Percentiles rank a stretch among this genome's conserved stretches.
Evolutionary conservation across 2,888 invertebrate species (phyloP).

Genomic region (Sesamia inferens): DNA sequence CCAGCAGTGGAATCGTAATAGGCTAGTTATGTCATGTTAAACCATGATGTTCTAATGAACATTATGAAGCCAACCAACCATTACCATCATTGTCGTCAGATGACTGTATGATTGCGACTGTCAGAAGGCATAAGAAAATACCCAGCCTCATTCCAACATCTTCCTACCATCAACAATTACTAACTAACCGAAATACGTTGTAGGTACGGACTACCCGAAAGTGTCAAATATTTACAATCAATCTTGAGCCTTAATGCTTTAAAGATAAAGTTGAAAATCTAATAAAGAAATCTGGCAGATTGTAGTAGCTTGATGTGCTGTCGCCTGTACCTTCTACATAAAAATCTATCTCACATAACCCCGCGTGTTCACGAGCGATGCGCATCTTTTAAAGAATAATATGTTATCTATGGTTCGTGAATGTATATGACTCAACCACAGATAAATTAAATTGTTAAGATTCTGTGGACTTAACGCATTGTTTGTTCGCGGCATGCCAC

Average conservation of each 20-base stretch:
- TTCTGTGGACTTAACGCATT: conserved; percentile 22
- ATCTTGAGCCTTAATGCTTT: too few relatives aligned
- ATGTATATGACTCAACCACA: conserved; percentile 42
- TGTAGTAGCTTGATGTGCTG: too few relatives aligned
- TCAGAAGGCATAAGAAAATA: background rate
- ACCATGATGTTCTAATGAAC: background rate
- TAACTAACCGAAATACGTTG: background rate
- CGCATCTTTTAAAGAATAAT: conserved; percentile 20
- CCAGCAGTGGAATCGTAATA: too few relatives aligned
- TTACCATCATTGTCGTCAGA: background rate
- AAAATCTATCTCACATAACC: conserved; percentile 9
- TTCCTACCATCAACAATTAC: background rate
- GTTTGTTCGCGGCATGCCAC: conserved; percentile 52
- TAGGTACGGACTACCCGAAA: too few relatives aligned
- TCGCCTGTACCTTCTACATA: background rate
- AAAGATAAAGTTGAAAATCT: too few relatives aligned
- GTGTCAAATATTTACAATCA: too few relatives aligned
- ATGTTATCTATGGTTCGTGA: conserved; percentile 50
- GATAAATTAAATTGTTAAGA: too few relatives aligned
- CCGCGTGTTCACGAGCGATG: background rate
- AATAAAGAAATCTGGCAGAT: too few relatives aligned
- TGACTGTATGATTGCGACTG: background rate
- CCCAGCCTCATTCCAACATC: background rate
- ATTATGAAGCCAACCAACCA: too few relatives aligned
- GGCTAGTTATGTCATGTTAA: too few relatives aligned